Base-by-base conservation (phyloP, 1,140 invertebrate species). In the Adelges cooleyi region DNA sequence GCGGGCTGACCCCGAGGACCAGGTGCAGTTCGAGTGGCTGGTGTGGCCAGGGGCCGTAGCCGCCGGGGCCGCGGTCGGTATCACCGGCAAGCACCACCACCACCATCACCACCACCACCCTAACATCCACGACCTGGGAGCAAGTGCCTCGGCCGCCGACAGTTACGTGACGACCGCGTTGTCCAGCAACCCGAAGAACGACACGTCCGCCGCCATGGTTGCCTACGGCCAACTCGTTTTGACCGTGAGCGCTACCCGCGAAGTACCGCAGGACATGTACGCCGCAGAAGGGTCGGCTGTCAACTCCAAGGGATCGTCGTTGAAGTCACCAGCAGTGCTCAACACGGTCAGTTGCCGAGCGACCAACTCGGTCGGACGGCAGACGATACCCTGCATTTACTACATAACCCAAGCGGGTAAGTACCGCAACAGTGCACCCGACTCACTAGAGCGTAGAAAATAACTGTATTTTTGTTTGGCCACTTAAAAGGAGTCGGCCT, bases 331-430 rank as follows among this genome's bases (percentile, higher is more conserved):
- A 1, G 17, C n/a, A 0, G 42, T 29, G 13, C 25, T 62, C 11
- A 17, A 62, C 17, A 33, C 56, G 25, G 42, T 62, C 56, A 62
- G 56, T 9, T 62, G 56, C 13, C 56, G 40, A 11, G 56, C 56
- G 2, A 48, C 56, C 1, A 62, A 62, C 27, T 40, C 56, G 0
- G 56, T 62, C 4, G 56, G 56, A 13, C 56, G 42, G 8, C 56
- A 62, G 20, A 25, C 29, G 1, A 15, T 8, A 1, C 25, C 56
- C 2, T 62, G 56, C n/a, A 3, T 62, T 23, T 62, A 62, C n/a
- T 42, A 46, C 42, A 27, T 62, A 20, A 15, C 46, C 6, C 56
- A 25, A 6, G 56, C 56, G 2, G 27, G 56, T 62, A 27, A 62
- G 56, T 27, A 42, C 15, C 11, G n/a, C 29, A 33, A 33, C 29